phyloP scores from a whole-genome alignment of 2,797 vertebrate species.

The Sciurus vulgaris region DNA sequence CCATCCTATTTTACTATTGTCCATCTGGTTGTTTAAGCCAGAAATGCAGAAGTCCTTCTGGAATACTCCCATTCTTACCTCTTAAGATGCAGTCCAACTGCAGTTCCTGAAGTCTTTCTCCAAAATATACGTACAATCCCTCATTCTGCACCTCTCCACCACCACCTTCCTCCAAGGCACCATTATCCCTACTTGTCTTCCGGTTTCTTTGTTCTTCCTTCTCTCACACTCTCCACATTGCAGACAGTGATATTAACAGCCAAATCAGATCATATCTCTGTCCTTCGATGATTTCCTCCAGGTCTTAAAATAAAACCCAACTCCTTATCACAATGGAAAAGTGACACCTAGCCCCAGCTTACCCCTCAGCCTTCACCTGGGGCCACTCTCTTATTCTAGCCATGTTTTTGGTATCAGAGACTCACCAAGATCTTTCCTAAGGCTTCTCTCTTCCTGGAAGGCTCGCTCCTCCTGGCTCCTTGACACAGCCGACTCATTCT shows the following conservation, averaged over 20 bases:
- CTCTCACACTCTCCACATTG: not conserved
- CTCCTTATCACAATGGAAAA: too few relatives aligned
- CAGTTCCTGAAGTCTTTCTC: not conserved
- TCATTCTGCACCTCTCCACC: not conserved
- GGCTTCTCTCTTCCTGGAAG: not conserved
- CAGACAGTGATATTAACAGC: not conserved
- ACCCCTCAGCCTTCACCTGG: too few relatives aligned
- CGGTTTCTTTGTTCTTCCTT: not conserved
- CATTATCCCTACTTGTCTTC: not conserved
- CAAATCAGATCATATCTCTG: too few relatives aligned
- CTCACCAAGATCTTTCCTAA: not conserved
- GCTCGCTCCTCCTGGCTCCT: not conserved
- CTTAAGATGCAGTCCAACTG: not conserved
- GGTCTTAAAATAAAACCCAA: too few relatives aligned
- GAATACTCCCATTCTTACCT: not conserved
- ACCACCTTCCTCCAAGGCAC: not conserved
- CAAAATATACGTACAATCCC: not conserved
- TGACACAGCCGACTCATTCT: slow-evolving; percentile 23
- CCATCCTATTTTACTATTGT: not conserved
- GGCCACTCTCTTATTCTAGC: not conserved
- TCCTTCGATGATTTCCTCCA: too few relatives aligned
- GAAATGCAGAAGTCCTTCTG: not conserved
- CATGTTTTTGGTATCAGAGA: not conserved
- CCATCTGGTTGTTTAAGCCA: not conserved
- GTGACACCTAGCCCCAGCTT: too few relatives aligned